Base-by-base conservation (phyloP, 1,140 invertebrate genomes). In the Doryteuthis pealeii region DNA sequence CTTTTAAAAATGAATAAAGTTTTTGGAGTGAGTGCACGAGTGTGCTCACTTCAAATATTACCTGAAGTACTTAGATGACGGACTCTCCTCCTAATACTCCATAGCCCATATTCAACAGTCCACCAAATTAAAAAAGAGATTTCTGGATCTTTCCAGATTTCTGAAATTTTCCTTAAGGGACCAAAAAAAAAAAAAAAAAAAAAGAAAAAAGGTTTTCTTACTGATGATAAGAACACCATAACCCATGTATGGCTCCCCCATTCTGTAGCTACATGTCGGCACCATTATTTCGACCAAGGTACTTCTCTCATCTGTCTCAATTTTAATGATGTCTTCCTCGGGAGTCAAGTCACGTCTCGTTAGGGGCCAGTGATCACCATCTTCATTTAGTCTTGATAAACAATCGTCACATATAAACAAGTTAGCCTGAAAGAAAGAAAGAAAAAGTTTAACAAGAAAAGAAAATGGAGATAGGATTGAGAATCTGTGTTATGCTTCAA, bases 221-320 rank as follows among this genome's bases (percentile, higher is more conserved):
- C 95, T 92, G 75, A 97, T 90, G 72, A 94, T 89, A 6, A 93
- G 93, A 77, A 92, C 91, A 54, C 94, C 95, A 88, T 93, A 96
- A 26, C 95, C 96, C 85, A 96, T 95, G 76, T 93, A 89, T 14
- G 83, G 80, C 30, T 92, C 93, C 2, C 96, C 96, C 96, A 98
- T 98, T 83, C 96, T 91, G 87, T 98, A 98, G 6, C 95, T 97
- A 87, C 94, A 96, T 0, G 96, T 96, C 2, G 96, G 96, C 73
- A 96, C 93, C 86, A 93, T 91, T 58, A 98, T 91, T 89, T 98
- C 96, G 83, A 94, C 91, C 26, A 80, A 31, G 77, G 93, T 87
- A 76, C 77, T 75, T 14, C 75, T 68, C 32, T 31, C 28, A 31
- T 68, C 32, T 30, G 66, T 18, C 30, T 77, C 76, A 32, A 83